Percentiles rank a stretch among this genome's conserved stretches.
Evolutionary conservation across 1,140 invertebrate genomes (phyloP).

Genomic region (Pseudomyrmex cubaensis): DNA sequence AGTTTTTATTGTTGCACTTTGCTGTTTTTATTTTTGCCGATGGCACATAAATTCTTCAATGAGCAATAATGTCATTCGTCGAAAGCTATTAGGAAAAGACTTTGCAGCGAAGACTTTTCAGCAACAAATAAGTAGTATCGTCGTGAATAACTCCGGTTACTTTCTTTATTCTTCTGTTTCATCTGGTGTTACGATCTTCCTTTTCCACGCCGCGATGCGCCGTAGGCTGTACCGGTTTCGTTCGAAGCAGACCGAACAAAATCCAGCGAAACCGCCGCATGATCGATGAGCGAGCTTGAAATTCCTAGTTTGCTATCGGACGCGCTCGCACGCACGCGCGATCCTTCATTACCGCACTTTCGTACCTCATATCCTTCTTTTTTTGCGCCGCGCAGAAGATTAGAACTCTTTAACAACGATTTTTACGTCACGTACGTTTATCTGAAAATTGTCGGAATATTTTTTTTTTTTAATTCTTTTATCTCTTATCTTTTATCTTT

Average conservation of each 20-base stretch:
- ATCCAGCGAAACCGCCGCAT: constrained; percentile 47
- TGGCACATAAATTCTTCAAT: neutral
- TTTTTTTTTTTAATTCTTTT: neutral
- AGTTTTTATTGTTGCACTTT: no score
- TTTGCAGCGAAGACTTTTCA: constrained; percentile 10
- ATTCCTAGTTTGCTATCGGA: constrained; percentile 48
- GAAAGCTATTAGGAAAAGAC: neutral
- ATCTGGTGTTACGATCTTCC: constrained; percentile 22
- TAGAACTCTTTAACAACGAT: constrained; percentile 44
- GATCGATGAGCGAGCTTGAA: constrained; percentile 61
- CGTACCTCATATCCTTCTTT: neutral
- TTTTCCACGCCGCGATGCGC: constrained; percentile 41
- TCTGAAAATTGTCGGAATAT: neutral
- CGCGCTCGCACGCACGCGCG: neutral
- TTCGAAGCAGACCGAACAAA: constrained; percentile 56
- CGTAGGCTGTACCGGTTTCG: constrained; percentile 60
- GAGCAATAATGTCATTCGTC: neutral
- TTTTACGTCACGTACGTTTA: neutral
- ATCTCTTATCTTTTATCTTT: neutral
- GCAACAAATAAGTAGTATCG: neutral
- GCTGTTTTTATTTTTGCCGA: neutral
- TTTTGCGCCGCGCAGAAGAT: constrained; percentile 6
- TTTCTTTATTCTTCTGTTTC: constrained; percentile 51
- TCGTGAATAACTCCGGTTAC: constrained; percentile 14
- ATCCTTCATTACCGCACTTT: constrained; percentile 55